Evolutionary conservation across 2,113 vertebrate species (phyloP).

Genomic region (Anser cygnoides): DNA sequence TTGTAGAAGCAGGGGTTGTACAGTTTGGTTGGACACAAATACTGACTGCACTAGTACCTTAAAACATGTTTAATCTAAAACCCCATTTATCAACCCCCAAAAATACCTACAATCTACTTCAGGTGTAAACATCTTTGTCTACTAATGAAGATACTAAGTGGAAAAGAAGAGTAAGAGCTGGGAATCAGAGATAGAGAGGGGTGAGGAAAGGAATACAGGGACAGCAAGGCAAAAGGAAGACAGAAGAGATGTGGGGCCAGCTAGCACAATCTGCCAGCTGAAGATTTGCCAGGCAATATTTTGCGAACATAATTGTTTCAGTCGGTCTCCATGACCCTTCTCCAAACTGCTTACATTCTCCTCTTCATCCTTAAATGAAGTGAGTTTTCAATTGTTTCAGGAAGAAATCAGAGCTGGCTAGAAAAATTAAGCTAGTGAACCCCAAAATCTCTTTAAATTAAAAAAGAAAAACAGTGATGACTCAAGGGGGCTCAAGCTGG

Average conservation of each 20-base stretch:
- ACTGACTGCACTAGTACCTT: slow-evolving; percentile 52
- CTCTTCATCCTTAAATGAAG: slow-evolving; percentile 30
- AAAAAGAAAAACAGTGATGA: slow-evolving; percentile 51
- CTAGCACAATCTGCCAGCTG: slow-evolving; percentile 77
- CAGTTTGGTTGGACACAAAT: slow-evolving; percentile 25
- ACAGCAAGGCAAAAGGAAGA: slow-evolving; percentile 39
- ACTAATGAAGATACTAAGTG: slow-evolving; percentile 47
- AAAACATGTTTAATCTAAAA: slow-evolving; percentile 1
- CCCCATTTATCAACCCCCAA: slow-evolving; percentile 67
- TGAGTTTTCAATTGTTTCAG: slow-evolving; percentile 8
- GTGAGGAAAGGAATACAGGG: neutral
- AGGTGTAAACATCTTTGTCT: slow-evolving; percentile 86
- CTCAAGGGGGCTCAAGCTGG: slow-evolving; percentile 78
- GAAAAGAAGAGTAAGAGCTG: neutral
- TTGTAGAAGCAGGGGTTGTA: slow-evolving; percentile 78
- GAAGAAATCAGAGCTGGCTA: slow-evolving; percentile 72
- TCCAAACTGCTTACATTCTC: slow-evolving; percentile 24
- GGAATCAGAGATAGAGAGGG: neutral
- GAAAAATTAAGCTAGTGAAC: slow-evolving; percentile 74
- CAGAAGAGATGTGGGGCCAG: slow-evolving; percentile 56
- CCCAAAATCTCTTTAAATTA: slow-evolving; percentile 62
- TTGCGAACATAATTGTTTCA: neutral
- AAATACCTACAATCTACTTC: slow-evolving; percentile 82
- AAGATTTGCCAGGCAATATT: slow-evolving; percentile 33
- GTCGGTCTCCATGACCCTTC: neutral